Evolutionary conservation across 1,140 invertebrate genomes (phyloP).

Genomic region (Carcinoscorpius rotundicauda): DNA sequence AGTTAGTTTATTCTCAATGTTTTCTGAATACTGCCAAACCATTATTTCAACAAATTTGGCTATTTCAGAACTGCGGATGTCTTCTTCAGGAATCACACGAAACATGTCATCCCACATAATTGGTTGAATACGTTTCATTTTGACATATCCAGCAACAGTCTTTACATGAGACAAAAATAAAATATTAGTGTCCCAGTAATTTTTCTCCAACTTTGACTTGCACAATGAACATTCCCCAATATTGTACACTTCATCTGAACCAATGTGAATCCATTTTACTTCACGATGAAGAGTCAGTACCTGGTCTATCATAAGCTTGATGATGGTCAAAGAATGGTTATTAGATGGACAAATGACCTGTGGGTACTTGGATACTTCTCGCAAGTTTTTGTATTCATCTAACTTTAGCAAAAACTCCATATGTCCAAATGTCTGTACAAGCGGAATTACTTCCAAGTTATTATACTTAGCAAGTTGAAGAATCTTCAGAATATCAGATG

Average conservation of each 20-base stretch:
- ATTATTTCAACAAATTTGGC: constrained; percentile 28
- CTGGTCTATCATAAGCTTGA: constrained; percentile 44
- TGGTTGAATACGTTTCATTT: constrained; percentile 42
- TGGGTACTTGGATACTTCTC: constrained; percentile 42
- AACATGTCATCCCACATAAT: constrained; percentile 52
- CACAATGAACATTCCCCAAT: constrained; percentile 37
- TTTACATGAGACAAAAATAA: constrained; percentile 41
- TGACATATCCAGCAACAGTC: constrained; percentile 35
- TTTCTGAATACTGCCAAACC: constrained; percentile 20
- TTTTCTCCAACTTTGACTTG: constrained; percentile 31
- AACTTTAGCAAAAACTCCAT: constrained; percentile 45
- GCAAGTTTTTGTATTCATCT: constrained; percentile 36
- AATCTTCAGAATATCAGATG: constrained; percentile 34
- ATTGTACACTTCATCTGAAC: constrained; percentile 37
- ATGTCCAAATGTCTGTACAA: constrained; percentile 47
- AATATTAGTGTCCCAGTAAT: constrained; percentile 35
- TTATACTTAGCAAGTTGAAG: constrained; percentile 34
- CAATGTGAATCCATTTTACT: constrained; percentile 36
- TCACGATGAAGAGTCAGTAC: constrained; percentile 33
- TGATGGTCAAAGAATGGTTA: constrained; percentile 36
- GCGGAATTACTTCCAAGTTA: constrained; percentile 39
- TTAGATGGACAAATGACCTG: constrained; percentile 40
- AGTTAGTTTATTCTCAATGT: constrained; percentile 25
- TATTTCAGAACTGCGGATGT: constrained; percentile 27
- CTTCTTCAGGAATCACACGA: constrained; percentile 28